These are phyloP conservation scores for Latheticus oryzae DNA, from an alignment of 2,888 invertebrate species.

Conservation along the genomic window DNA sequence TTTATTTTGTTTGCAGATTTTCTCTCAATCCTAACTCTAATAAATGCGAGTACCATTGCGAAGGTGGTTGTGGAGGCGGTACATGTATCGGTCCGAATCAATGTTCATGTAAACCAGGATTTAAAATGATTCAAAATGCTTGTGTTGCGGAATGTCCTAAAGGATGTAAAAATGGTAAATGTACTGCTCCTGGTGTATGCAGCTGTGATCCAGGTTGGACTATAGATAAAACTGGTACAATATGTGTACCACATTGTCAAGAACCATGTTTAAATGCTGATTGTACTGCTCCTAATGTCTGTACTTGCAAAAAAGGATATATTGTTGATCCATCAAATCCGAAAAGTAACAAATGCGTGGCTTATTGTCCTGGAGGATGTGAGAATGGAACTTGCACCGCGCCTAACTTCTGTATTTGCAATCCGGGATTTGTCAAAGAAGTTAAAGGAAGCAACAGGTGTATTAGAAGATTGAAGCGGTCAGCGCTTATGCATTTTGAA, in stretches of 20 bases:
- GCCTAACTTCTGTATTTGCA: slow-evolving; percentile 81
- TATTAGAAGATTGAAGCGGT: slow-evolving; percentile 67
- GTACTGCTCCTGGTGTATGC: slow-evolving; percentile 69
- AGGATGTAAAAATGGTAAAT: slow-evolving; percentile 68
- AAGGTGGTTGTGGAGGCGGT: slow-evolving; percentile 64
- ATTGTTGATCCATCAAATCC: slow-evolving; percentile 57
- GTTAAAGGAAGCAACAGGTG: slow-evolving; percentile 75
- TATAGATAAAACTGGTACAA: slow-evolving; percentile 51
- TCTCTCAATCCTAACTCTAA: slow-evolving; percentile 61
- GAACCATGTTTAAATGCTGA: slow-evolving; percentile 69
- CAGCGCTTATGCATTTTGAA: slow-evolving; percentile 55
- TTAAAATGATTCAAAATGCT: slow-evolving; percentile 51
- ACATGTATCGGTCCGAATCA: slow-evolving; percentile 66
- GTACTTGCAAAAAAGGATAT: slow-evolving; percentile 65
- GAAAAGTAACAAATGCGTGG: slow-evolving; percentile 65
- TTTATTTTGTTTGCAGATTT: slow-evolving; percentile 65
- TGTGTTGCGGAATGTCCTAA: slow-evolving; percentile 63
- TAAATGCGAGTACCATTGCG: slow-evolving; percentile 60
- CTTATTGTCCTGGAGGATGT: slow-evolving; percentile 77
- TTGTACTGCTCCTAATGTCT: slow-evolving; percentile 63
- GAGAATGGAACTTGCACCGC: slow-evolving; percentile 78
- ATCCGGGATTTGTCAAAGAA: slow-evolving; percentile 75
- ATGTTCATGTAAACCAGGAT: slow-evolving; percentile 67
- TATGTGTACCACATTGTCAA: slow-evolving; percentile 64
- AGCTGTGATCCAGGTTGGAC: slow-evolving; percentile 65